Evolutionary conservation across 2,888 invertebrate species (phyloP).

Genomic region (Fissipunctia ypsillon): DNA sequence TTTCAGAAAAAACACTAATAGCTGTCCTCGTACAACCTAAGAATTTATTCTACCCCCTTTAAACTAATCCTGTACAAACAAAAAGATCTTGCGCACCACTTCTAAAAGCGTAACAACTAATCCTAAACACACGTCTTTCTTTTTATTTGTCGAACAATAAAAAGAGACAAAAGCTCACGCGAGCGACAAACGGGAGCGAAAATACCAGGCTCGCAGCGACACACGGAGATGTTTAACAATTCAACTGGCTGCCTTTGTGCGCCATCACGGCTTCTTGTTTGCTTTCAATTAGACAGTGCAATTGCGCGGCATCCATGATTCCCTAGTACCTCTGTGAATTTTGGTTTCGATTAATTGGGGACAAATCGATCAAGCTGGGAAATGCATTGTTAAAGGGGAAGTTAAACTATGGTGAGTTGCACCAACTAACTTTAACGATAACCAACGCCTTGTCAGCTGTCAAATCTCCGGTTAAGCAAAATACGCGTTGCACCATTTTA

Average conservation of each 20-base stretch:
- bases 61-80: constrained; percentile 47
- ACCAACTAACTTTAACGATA: too few relatives aligned
- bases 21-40: constrained; percentile 5
- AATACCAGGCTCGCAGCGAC: constrained; percentile 60
- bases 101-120: constrained; percentile 50
- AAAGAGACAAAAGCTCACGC: constrained; percentile 47
- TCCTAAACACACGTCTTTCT: constrained; percentile 61
- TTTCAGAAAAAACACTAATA: not conserved
- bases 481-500: too few relatives aligned
- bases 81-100: constrained; percentile 20
- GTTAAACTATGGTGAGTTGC: too few relatives aligned
- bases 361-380: constrained; percentile 19
- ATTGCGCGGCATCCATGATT: constrained; percentile 57
- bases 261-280: constrained; percentile 66
- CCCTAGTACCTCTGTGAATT: constrained; percentile 54
- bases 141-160: constrained; percentile 57
- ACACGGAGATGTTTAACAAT: constrained; percentile 69
- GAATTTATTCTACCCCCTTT: constrained; percentile 1
- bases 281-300: constrained; percentile 72
- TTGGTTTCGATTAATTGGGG: constrained; percentile 49
- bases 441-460: too few relatives aligned
- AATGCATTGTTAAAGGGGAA: not conserved
- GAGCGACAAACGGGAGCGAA: constrained; percentile 31
- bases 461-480: too few relatives aligned
- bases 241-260: constrained; percentile 64